Evolutionary conservation across 2,888 invertebrate genomes (phyloP).

Genomic region (Pseudanteris insignis): DNA sequence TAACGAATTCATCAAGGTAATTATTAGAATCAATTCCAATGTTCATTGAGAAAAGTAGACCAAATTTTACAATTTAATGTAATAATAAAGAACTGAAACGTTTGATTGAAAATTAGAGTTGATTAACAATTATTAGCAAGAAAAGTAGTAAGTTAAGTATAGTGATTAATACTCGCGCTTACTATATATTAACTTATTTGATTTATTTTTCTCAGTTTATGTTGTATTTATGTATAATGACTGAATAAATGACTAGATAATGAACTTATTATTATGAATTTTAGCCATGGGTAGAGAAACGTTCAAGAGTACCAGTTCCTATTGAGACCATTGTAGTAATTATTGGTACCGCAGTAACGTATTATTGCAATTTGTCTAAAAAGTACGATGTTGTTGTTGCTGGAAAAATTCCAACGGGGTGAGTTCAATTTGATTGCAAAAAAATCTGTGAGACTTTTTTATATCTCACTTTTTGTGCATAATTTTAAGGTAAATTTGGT

Average conservation of each 20-base stretch:
- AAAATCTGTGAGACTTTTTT: slow-evolving; percentile 15
- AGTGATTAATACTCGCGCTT: too few relatives aligned
- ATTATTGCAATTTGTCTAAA: slow-evolving; percentile 69
- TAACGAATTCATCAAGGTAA: slow-evolving; percentile 75
- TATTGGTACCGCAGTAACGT: slow-evolving; percentile 74
- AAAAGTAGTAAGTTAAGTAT: too few relatives aligned
- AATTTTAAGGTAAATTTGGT: slow-evolving; percentile 53
- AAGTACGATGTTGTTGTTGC: slow-evolving; percentile 70
- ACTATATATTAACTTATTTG: too few relatives aligned
- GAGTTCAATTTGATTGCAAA: slow-evolving; percentile 49
- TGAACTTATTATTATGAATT: slow-evolving; percentile 69
- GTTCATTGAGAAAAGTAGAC: too few relatives aligned
- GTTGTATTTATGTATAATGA: too few relatives aligned
- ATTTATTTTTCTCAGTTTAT: too few relatives aligned
- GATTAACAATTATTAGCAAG: too few relatives aligned
- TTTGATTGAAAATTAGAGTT: too few relatives aligned
- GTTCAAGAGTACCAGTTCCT: slow-evolving; percentile 76
- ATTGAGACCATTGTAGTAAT: slow-evolving; percentile 79
- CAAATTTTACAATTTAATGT: too few relatives aligned
- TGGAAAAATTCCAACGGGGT: slow-evolving; percentile 77
- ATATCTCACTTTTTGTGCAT: slow-evolving; percentile 36
- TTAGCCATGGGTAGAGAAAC: slow-evolving; percentile 72
- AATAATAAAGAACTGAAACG: too few relatives aligned
- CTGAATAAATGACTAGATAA: too few relatives aligned
- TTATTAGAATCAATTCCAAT: too few relatives aligned